phyloP scores from a whole-genome alignment of 2,888 invertebrate species.

The Dolichomitus sp. region DNA sequence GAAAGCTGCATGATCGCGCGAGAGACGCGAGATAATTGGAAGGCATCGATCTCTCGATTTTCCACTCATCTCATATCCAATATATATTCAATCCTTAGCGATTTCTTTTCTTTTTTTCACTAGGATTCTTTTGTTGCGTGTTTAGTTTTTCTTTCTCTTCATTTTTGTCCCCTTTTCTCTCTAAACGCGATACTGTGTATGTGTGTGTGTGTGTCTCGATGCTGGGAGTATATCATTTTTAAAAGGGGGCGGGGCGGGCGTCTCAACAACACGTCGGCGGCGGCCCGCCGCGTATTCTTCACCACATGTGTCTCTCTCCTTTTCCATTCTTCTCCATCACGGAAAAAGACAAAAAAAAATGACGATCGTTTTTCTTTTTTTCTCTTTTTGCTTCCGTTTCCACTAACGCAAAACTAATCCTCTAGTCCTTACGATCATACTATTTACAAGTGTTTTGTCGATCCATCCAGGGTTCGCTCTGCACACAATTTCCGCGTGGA shows the following conservation, averaged over 20 bases:
- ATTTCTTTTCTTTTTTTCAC: constrained; percentile 16
- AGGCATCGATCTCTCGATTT: constrained; percentile 24
- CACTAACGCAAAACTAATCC: constrained; percentile 47
- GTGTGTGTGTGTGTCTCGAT: constrained; percentile 57
- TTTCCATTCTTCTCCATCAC: constrained; percentile 16
- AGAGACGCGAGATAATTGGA: constrained; percentile 53
- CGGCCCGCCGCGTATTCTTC: constrained; percentile 76
- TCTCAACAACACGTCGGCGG: constrained; percentile 81
- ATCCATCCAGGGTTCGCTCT: constrained; percentile 63
- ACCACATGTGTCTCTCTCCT: constrained; percentile 39
- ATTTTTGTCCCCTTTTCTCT: constrained; percentile 43
- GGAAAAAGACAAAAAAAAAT: constrained; percentile 16
- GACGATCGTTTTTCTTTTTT: neutral
- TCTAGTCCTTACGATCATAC: constrained; percentile 42
- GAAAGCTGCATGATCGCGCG: constrained; percentile 52
- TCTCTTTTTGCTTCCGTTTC: constrained; percentile 25
- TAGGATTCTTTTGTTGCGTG: constrained; percentile 43
- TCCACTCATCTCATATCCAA: constrained; percentile 13
- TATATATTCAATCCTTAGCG: constrained; percentile 32
- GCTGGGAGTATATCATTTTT: constrained; percentile 53
- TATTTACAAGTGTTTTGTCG: constrained; percentile 65
- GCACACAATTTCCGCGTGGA: constrained; percentile 60
- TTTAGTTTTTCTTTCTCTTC: constrained; percentile 36
- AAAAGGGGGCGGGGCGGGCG: constrained; percentile 72
- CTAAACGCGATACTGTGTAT: constrained; percentile 61